Evolutionary conservation across 2,888 invertebrate species (phyloP).

Genomic region (Eupithecia vulgata): DNA sequence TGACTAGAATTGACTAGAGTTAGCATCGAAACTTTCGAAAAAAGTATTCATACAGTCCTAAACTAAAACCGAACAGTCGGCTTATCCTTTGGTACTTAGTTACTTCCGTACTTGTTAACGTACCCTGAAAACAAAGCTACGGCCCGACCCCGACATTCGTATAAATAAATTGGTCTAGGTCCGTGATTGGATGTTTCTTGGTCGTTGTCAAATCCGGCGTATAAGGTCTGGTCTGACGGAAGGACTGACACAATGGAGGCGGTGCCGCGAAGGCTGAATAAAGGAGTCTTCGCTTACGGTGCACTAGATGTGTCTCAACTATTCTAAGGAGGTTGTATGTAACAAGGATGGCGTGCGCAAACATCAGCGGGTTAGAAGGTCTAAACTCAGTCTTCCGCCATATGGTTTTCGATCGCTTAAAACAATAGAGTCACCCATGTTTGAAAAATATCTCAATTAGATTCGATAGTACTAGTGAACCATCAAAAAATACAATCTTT

Average conservation of each 20-base stretch:
- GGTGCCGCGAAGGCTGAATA: constrained; percentile 24
- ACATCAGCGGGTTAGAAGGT: not conserved
- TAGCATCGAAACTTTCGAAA: not conserved
- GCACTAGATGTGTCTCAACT: not conserved
- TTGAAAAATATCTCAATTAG: too few relatives aligned
- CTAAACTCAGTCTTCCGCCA: not conserved
- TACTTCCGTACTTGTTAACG: not conserved
- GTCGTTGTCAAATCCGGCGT: constrained; percentile 18
- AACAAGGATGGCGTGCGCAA: not conserved
- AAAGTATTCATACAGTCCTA: not conserved
- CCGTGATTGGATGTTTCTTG: constrained; percentile 2
- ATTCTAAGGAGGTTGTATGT: not conserved
- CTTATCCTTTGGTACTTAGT: not conserved
- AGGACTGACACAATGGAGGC: constrained; percentile 33
- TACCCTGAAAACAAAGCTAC: not conserved
- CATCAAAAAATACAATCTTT: too few relatives aligned
- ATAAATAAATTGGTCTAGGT: constrained; percentile 6
- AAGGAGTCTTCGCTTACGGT: constrained; percentile 22
- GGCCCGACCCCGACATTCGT: not conserved
- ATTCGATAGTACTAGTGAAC: too few relatives aligned
- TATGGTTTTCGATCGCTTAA: not conserved
- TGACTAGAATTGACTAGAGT: too few relatives aligned
- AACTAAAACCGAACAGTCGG: not conserved
- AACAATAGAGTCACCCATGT: not conserved
- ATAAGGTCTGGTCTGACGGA: constrained; percentile 20